Conservation (phyloP, 2,888 invertebrate species). For the Synergus laeviventris region DNA sequence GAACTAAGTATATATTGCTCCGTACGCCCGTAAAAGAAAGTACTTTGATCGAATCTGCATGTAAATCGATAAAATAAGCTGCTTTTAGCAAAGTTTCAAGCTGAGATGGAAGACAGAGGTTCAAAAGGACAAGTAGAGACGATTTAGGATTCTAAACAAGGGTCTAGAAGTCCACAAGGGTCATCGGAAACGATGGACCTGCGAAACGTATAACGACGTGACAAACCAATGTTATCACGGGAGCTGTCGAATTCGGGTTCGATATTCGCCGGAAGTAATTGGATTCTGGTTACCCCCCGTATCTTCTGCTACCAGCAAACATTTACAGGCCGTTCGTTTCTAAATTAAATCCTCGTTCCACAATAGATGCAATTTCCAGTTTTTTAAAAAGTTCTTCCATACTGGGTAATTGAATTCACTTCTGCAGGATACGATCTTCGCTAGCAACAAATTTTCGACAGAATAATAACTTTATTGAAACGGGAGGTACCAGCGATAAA, state of each 20-base stretch:
- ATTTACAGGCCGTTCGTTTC: constrained; percentile 34
- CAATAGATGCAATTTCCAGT: constrained; percentile 18
- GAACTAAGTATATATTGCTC: neutral
- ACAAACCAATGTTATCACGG: constrained; percentile 66
- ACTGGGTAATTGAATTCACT: neutral
- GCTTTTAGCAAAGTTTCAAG: constrained; percentile 51
- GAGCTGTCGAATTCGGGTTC: constrained; percentile 63
- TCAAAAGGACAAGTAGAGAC: neutral
- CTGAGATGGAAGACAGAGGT: constrained; percentile 26
- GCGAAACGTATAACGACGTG: constrained; percentile 59
- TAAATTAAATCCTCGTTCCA: constrained; percentile 28
- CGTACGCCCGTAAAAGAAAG: constrained; percentile 7
- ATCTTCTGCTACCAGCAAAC: constrained; percentile 7
- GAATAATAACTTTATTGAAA: neutral
- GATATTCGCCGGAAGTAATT: constrained; percentile 71
- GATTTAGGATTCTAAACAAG: constrained; percentile 31
- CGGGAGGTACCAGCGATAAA: neutral
- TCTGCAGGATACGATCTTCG: neutral
- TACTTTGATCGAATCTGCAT: constrained; percentile 63
- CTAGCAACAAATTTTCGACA: neutral
- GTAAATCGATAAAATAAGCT: constrained; percentile 65
- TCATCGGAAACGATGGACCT: constrained; percentile 60
- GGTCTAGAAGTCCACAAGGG: constrained; percentile 46
- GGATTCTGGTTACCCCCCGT: constrained; percentile 51
- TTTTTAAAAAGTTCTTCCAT: neutral